phyloP scores from a whole-genome alignment of 2,113 vertebrate genomes.

The Philantomba maxwellii region DNA sequence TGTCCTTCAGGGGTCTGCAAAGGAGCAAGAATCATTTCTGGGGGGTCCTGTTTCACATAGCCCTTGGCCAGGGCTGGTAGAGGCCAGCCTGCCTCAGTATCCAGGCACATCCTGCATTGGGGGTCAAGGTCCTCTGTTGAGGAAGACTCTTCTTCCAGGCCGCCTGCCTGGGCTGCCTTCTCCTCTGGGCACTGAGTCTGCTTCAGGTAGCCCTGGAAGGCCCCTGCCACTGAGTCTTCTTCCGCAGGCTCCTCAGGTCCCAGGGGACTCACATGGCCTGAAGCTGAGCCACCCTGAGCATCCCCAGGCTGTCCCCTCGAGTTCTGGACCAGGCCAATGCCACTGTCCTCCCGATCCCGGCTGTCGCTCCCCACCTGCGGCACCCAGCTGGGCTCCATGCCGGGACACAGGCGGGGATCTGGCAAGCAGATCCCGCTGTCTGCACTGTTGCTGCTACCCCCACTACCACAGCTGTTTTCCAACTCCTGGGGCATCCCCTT shows the following conservation, averaged over 20 bases:
- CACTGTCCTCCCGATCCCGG: conserved; percentile 51
- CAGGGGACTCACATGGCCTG: not conserved
- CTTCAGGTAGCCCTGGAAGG: conserved; percentile 74
- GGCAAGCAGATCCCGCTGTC: conserved; percentile 78
- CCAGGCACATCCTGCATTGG: accelerated
- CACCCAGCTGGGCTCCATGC: not conserved
- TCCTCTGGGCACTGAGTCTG: conserved; percentile 55
- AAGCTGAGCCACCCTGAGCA: not conserved
- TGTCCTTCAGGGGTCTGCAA: accelerated
- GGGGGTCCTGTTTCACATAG: conserved; percentile 74
- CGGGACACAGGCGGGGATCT: not conserved
- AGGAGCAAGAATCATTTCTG: accelerated
- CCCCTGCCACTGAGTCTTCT: not conserved
- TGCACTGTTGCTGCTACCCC: conserved; percentile 50
- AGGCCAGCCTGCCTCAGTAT: accelerated
- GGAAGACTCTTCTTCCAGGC: not conserved
- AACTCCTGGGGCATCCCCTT: not conserved
- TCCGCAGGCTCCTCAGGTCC: accelerated
- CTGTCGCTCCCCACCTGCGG: not conserved
- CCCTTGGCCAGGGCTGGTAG: conserved; percentile 54
- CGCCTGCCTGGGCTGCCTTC: accelerated
- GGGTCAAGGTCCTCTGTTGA: not conserved
- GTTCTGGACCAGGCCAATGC: conserved; percentile 39
- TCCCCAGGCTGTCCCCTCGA: not conserved
- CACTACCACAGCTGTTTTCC: accelerated